Evolutionary conservation across 2,888 invertebrate genomes (phyloP).

Genomic region (Parelbella ahira): DNA sequence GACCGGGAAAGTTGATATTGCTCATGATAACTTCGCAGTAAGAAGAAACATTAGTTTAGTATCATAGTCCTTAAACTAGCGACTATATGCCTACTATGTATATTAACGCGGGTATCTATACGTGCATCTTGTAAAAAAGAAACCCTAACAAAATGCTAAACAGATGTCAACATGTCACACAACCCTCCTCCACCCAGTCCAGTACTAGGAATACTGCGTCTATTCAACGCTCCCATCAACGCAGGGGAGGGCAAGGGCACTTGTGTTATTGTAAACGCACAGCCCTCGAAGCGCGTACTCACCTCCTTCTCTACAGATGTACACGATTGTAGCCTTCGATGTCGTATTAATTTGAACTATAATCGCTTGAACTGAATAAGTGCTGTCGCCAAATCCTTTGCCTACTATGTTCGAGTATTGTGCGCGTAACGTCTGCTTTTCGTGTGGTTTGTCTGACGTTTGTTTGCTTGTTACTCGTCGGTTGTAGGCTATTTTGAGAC

Average conservation of each 20-base stretch:
- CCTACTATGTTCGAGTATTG: background rate
- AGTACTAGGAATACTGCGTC: constrained; percentile 9
- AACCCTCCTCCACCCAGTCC: constrained; percentile 1
- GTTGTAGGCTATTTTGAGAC: too few relatives aligned
- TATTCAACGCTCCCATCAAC: constrained; percentile 4
- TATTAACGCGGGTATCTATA: background rate
- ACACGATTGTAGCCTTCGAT: background rate
- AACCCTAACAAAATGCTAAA: background rate
- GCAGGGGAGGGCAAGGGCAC: constrained; percentile 11
- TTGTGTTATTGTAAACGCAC: constrained; percentile 18
- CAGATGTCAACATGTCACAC: constrained; percentile 1
- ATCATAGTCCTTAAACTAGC: too few relatives aligned
- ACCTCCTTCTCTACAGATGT: background rate
- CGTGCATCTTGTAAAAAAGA: background rate
- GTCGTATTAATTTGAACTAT: background rate
- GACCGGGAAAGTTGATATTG: too few relatives aligned
- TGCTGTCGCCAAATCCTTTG: constrained; percentile 1
- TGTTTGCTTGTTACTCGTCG: background rate
- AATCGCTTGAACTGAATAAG: background rate
- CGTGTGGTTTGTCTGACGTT: constrained; percentile 7
- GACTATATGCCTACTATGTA: too few relatives aligned
- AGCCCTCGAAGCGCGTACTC: constrained; percentile 3
- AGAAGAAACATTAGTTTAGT: too few relatives aligned
- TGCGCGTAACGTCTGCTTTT: constrained; percentile 4
- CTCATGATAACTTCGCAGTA: too few relatives aligned